A percentile compares a stretch with the other conserved stretches of the same genome.
phyloP scores from a whole-genome alignment of 2,113 vertebrate species.

The Marmota flaviventris region DNA sequence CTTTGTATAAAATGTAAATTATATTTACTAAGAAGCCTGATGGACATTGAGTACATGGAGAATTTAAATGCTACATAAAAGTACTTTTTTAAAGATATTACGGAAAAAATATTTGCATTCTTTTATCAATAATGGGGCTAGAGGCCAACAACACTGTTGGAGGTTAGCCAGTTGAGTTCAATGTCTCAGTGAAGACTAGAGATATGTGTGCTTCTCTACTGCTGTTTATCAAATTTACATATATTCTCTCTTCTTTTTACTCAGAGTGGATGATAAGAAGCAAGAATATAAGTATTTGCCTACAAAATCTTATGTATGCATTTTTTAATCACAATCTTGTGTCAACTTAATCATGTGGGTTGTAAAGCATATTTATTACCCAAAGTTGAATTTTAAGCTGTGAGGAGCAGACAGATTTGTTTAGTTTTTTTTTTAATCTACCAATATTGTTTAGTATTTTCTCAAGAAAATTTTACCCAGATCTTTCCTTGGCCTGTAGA shows the following conservation, averaged over 20 bases:
- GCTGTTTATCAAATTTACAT: not conserved
- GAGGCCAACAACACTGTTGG: not conserved
- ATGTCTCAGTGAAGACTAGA: not conserved
- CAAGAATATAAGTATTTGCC: not conserved
- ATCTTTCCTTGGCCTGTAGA: not conserved
- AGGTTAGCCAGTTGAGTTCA: not conserved
- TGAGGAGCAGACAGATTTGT: not conserved
- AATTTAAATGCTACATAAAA: conserved; percentile 16
- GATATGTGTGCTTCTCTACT: not conserved
- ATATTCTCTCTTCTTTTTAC: not conserved
- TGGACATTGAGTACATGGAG: not conserved
- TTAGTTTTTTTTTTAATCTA: not conserved
- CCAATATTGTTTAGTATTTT: not conserved
- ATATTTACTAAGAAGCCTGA: not conserved
- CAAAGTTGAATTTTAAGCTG: not conserved
- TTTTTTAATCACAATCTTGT: not conserved
- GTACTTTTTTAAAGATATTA: not conserved
- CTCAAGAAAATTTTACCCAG: not conserved
- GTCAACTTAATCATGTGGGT: not conserved
- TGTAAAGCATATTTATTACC: not conserved
- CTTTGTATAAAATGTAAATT: conserved; percentile 19
- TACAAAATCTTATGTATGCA: not conserved
- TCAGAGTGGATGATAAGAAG: not conserved
- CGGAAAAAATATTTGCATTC: not conserved
- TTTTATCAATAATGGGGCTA: not conserved